Evolutionary conservation across 1,140 invertebrate species (phyloP).

Genomic region (Nebria ingens): DNA sequence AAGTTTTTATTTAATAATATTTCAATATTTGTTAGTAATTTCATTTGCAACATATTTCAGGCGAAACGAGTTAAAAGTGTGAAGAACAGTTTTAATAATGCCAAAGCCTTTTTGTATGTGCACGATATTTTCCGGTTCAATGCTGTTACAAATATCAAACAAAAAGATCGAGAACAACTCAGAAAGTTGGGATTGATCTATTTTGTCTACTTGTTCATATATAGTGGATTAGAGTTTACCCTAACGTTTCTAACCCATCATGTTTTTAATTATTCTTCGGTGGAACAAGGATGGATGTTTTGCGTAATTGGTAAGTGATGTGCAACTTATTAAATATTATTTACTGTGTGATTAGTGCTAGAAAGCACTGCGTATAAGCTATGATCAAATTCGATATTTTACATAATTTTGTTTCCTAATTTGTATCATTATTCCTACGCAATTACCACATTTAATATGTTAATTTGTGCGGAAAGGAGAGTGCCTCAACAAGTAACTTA

Average conservation of each 20-base stretch:
- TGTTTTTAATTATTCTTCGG: slow-evolving; percentile 81
- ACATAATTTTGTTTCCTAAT: too few species aligned
- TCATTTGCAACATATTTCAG: slow-evolving; percentile 36
- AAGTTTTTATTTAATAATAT: slow-evolving; percentile 14
- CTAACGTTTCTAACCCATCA: slow-evolving; percentile 94
- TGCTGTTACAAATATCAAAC: slow-evolving; percentile 47
- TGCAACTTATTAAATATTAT: too few species aligned
- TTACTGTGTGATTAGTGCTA: too few species aligned
- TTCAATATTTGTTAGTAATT: background rate
- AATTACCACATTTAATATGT: too few species aligned
- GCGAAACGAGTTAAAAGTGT: slow-evolving; percentile 52
- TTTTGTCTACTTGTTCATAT: slow-evolving; percentile 93
- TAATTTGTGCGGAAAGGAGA: too few species aligned
- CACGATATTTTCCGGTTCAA: slow-evolving; percentile 48
- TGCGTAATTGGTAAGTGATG: slow-evolving; percentile 66
- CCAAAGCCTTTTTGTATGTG: slow-evolving; percentile 54
- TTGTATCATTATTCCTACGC: too few species aligned
- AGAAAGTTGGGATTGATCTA: slow-evolving; percentile 73
- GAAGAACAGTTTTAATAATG: slow-evolving; percentile 52
- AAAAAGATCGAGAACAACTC: slow-evolving; percentile 50
- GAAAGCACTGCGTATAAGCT: too few species aligned
- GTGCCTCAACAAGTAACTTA: too few species aligned
- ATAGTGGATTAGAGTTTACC: slow-evolving; percentile 96
- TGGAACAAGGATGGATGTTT: slow-evolving; percentile 98
- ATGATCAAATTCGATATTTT: too few species aligned